Evolutionary conservation across 2,888 invertebrate species (phyloP).

Genomic region (Gibbula magus): DNA sequence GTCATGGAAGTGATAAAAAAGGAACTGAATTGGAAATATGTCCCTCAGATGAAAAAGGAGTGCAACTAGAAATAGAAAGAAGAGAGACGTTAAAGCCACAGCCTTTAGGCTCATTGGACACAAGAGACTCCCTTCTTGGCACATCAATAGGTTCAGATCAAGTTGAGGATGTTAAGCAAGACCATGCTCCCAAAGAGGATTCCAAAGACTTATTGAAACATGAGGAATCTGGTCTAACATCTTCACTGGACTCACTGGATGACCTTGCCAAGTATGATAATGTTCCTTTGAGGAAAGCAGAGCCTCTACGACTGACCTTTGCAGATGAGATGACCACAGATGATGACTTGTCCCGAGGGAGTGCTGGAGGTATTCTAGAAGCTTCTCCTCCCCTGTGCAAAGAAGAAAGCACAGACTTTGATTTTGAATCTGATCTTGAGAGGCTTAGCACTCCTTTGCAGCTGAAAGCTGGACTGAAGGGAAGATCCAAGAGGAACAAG

Average conservation of each 20-base stretch:
- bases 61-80: too few relatives aligned
- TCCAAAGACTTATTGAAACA: not conserved
- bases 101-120: too few relatives aligned
- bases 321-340: conserved; percentile 18
- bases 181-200: too few relatives aligned
- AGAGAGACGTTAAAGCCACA: too few relatives aligned
- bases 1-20: too few relatives aligned
- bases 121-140: too few relatives aligned
- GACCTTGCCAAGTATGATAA: conserved; percentile 25
- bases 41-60: too few relatives aligned
- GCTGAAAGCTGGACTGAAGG: conserved; percentile 20
- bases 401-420: conserved; percentile 43
- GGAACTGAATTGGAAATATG: too few relatives aligned
- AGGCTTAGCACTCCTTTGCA: conserved; percentile 32
- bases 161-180: too few relatives aligned
- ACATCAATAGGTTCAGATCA: too few relatives aligned
- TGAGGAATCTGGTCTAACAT: not conserved
- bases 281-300: not conserved
- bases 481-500: conserved; percentile 7
- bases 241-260: not conserved
- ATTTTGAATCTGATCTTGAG: conserved; percentile 44
- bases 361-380: not conserved
- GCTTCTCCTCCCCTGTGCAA: not conserved
- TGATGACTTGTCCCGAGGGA: not conserved
- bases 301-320: conserved; percentile 7